A percentile compares a stretch with the other conserved stretches of the same genome.
Conservation (phyloP, 2,888 invertebrate genomes). For the Stenotaenia linearis region DNA sequence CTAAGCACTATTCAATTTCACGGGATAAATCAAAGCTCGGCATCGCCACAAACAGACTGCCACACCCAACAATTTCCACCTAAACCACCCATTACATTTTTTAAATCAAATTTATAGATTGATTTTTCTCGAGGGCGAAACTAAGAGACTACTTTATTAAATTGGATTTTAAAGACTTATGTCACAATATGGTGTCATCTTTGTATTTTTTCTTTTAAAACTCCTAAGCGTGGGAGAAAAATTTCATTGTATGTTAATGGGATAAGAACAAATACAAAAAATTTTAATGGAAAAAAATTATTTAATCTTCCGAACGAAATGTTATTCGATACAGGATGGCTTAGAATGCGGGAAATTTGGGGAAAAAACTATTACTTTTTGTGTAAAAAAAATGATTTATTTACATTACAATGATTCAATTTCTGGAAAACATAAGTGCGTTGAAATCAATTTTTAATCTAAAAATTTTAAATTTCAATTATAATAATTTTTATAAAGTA, state of each 20-base stretch:
- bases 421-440: no score
- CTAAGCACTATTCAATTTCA: not conserved
- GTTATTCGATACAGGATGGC: no score
- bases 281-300: no score
- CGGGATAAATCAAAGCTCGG: not conserved
- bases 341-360: no score
- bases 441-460: no score
- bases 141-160: not conserved
- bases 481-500: no score
- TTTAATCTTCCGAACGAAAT: no score
- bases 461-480: no score
- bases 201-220: not conserved
- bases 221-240: not conserved
- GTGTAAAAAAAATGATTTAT: no score
- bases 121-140: not conserved
- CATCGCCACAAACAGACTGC: not conserved
- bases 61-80: slow-evolving; percentile 8
- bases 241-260: not conserved
- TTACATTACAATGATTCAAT: no score
- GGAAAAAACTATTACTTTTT: no score
- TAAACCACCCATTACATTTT: not conserved
- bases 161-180: not conserved
- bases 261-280: no score
- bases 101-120: not conserved
- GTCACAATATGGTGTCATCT: not conserved